Evolutionary conservation across 2,113 vertebrate species (phyloP).

Genomic region (Uropsilus gracilis): DNA sequence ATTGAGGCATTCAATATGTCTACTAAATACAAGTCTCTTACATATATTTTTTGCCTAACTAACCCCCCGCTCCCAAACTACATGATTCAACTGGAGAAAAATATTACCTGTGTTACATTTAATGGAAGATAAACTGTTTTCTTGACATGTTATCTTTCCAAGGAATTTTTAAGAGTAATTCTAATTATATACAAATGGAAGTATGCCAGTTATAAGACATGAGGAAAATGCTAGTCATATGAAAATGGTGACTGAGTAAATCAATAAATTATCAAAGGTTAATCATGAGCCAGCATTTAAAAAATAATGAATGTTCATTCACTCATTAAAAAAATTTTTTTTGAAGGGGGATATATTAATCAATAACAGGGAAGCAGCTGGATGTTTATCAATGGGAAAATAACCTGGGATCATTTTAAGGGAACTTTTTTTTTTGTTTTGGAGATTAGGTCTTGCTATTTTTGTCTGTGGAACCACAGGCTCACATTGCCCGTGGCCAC

Average conservation of each 20-base stretch:
- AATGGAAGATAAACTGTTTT: neutral
- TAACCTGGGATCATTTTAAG: neutral
- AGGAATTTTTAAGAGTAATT: neutral
- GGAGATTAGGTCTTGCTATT: too few species aligned
- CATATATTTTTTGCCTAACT: neutral
- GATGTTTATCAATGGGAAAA: neutral
- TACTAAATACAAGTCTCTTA: neutral
- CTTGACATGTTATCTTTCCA: neutral
- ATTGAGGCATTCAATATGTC: neutral
- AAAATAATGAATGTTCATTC: neutral
- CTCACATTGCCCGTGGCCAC: too few species aligned
- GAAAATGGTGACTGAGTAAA: constrained; percentile 20
- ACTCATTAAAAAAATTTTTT: neutral
- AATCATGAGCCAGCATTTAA: neutral
- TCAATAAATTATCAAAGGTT: neutral
- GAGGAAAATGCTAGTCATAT: neutral
- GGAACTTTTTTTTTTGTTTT: too few species aligned
- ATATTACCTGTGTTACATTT: neutral
- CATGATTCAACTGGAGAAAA: neutral
- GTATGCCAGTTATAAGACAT: neutral
- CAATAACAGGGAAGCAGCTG: neutral
- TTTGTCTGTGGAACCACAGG: too few species aligned
- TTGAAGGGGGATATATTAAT: neutral
- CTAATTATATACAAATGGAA: neutral
- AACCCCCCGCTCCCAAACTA: neutral